These are phyloP conservation scores for Pagetopsis macropterus DNA, from an alignment of 2,797 vertebrate species.

Conservation along the genomic window DNA sequence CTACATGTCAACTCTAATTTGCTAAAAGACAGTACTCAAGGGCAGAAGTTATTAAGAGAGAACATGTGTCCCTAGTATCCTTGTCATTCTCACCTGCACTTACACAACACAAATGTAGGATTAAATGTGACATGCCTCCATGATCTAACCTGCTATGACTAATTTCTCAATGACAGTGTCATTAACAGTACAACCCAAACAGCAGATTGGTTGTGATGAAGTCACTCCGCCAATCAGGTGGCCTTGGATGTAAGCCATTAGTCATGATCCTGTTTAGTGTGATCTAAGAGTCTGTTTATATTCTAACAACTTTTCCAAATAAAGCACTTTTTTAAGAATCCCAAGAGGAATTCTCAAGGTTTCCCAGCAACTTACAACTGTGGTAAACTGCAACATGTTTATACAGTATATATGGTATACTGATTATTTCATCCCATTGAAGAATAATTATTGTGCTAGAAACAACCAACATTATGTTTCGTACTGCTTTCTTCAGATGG, in stretches of 20 bases:
- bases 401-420: too few relatives aligned
- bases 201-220: conserved; percentile 7
- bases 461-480: too few relatives aligned
- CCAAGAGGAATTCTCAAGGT: too few relatives aligned
- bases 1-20: background rate
- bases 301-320: too few relatives aligned
- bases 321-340: too few relatives aligned
- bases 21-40: conserved; percentile 1
- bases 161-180: conserved; percentile 27
- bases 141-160: conserved; percentile 45
- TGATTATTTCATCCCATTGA: too few relatives aligned
- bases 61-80: background rate
- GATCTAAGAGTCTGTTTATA: background rate
- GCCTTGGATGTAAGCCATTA: conserved; percentile 29
- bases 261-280: conserved; percentile 8
- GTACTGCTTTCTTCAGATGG: too few relatives aligned
- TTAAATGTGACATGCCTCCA: conserved; percentile 31
- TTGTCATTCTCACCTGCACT: conserved; percentile 5
- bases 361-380: too few relatives aligned
- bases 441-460: too few relatives aligned
- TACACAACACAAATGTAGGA: conserved; percentile 7
- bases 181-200: conserved; percentile 21
- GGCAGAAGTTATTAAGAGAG: conserved; percentile 7
- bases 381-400: too few relatives aligned
- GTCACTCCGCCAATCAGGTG: conserved; percentile 23